Conservation (phyloP, 2,797 vertebrate species). For the Mormyrus proboscirostris region DNA sequence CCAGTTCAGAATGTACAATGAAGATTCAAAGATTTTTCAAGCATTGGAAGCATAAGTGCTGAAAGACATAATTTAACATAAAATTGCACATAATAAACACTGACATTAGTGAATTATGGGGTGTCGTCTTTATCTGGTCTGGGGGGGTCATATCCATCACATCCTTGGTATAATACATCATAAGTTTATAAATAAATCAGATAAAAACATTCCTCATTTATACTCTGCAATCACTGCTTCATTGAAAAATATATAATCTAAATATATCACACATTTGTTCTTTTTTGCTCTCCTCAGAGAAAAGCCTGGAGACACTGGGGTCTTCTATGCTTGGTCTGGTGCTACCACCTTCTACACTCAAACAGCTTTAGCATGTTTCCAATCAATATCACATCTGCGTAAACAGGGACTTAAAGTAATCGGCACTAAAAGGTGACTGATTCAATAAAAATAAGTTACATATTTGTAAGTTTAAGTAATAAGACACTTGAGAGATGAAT, state of each 20-base stretch:
- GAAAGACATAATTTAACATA: neutral
- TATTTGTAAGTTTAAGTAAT: neutral
- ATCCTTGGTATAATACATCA: neutral
- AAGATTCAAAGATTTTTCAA: neutral
- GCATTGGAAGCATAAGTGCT: neutral
- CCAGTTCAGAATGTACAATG: neutral
- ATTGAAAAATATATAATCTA: neutral
- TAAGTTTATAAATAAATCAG: neutral
- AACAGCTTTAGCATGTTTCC: neutral
- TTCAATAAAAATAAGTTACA: neutral
- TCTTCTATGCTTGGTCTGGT: neutral
- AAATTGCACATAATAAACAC: neutral
- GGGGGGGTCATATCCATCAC: neutral
- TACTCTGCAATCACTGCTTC: neutral
- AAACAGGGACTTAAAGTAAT: neutral
- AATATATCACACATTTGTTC: neutral
- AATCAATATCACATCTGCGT: neutral
- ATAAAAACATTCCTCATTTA: neutral
- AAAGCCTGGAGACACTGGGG: neutral
- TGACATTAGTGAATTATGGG: neutral
- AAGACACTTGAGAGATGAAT: neutral
- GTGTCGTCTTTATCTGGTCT: neutral
- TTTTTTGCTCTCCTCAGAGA: neutral
- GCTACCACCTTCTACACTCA: neutral
- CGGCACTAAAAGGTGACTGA: neutral